Evolutionary conservation across 2,797 vertebrate species (phyloP).

Genomic region (Petrocephalus sullivani): DNA sequence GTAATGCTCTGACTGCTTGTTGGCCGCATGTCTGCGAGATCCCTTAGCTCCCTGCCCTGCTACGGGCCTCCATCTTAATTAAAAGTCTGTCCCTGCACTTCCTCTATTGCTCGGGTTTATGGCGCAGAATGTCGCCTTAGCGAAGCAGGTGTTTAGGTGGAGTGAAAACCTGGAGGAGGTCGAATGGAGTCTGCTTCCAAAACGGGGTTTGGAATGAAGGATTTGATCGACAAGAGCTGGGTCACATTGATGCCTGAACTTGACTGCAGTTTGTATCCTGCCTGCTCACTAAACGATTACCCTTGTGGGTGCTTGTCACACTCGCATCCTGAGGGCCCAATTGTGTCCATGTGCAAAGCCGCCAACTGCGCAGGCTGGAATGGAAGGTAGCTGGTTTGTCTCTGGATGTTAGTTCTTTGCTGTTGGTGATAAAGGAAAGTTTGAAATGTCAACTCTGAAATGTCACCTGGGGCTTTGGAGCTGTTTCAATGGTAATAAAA

Average conservation of each 20-base stretch:
- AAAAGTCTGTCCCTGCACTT: neutral
- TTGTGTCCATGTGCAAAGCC: neutral
- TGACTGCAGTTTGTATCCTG: neutral
- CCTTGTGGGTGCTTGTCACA: neutral
- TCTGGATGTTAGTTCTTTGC: conserved; percentile 1
- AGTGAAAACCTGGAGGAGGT: conserved; percentile 6
- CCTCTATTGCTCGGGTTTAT: neutral
- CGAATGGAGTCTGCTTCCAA: neutral
- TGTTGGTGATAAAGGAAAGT: conserved; percentile 11
- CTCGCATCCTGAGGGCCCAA: neutral
- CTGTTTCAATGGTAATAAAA: conserved; percentile 9
- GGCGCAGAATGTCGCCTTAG: neutral
- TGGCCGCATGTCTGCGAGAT: neutral
- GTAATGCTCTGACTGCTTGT: neutral
- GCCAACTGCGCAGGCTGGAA: neutral
- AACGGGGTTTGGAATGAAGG: neutral
- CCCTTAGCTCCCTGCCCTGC: neutral
- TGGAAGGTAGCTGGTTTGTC: conserved; percentile 1
- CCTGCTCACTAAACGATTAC: neutral
- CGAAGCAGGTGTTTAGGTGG: conserved; percentile 1
- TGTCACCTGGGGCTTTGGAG: neutral
- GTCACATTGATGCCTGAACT: conserved; percentile 14
- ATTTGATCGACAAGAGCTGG: neutral
- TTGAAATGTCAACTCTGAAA: neutral
- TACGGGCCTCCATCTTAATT: neutral